phyloP scores from a whole-genome alignment of 2,888 invertebrate species.

The Cyclophora albipunctata region DNA sequence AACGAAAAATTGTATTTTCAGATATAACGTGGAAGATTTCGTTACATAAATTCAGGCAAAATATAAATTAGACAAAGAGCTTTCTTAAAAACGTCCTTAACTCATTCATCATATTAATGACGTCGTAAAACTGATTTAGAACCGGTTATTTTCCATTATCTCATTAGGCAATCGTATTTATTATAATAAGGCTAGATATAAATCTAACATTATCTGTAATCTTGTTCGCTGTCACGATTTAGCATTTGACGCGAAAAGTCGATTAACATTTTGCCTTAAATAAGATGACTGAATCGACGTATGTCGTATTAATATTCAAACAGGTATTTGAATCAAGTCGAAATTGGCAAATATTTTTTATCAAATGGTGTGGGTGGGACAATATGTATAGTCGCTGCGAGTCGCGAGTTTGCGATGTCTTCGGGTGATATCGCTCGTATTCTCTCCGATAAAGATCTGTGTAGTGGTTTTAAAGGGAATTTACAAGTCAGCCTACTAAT shows the following conservation, averaged over 20 bases:
- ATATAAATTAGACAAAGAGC: constrained; percentile 1
- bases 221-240: constrained; percentile 46
- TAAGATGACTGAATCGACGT: constrained; percentile 47
- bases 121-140: constrained; percentile 19
- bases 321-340: constrained; percentile 48
- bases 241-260: constrained; percentile 40
- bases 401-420: no score
- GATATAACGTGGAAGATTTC: no score
- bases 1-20: no score
- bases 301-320: constrained; percentile 52
- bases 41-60: no score
- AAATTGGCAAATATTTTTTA: constrained; percentile 46
- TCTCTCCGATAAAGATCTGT: constrained; percentile 53
- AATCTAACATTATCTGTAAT: constrained; percentile 44
- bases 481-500: constrained; percentile 58
- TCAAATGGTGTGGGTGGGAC: constrained; percentile 21
- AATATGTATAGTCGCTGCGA: constrained; percentile 17
- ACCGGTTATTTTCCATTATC: constrained; percentile 30
- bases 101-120: constrained; percentile 13
- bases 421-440: constrained; percentile 30
- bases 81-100: constrained; percentile 15
- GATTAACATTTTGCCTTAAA: constrained; percentile 52
- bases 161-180: constrained; percentile 34
- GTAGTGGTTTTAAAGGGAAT: constrained; percentile 52
- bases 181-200: constrained; percentile 35